Evolutionary conservation across 2,888 invertebrate species (phyloP).

Genomic region (Pseudeuparius sepicola): DNA sequence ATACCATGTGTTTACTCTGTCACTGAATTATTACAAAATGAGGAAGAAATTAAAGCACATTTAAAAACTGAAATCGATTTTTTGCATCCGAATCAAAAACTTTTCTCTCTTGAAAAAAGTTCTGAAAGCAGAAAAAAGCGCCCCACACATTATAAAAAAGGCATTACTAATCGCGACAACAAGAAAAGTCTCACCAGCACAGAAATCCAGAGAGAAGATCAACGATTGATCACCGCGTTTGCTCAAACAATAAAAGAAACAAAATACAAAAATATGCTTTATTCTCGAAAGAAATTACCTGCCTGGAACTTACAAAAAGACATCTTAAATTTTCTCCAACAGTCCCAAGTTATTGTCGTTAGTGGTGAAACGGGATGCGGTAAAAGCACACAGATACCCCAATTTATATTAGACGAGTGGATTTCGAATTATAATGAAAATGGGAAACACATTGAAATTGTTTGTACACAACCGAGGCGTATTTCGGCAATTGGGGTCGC

Average conservation of each 20-base stretch:
- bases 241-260: constrained; percentile 47
- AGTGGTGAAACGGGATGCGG: constrained; percentile 81
- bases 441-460: constrained; percentile 64
- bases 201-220: constrained; percentile 51
- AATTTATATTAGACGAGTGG: constrained; percentile 71
- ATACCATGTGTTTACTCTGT: constrained; percentile 64
- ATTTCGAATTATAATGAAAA: constrained; percentile 47
- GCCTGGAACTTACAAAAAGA: constrained; percentile 62
- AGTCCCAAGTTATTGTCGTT: constrained; percentile 55
- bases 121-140: constrained; percentile 25
- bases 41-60: constrained; percentile 52
- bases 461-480: constrained; percentile 87
- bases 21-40: constrained; percentile 59
- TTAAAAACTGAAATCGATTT: constrained; percentile 53
- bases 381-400: constrained; percentile 80
- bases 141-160: constrained; percentile 58
- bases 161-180: constrained; percentile 45
- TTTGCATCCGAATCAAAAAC: constrained; percentile 45
- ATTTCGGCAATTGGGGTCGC: constrained; percentile 89
- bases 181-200: constrained; percentile 44
- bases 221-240: constrained; percentile 51
- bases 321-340: constrained; percentile 54
- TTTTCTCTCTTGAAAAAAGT: constrained; percentile 31
- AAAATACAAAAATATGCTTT: constrained; percentile 57
- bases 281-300: constrained; percentile 53